Percentiles rank a stretch among this genome's conserved stretches.
Evolutionary conservation across 1,140 invertebrate genomes (phyloP).

Genomic region (Tetramorium parvispinum): DNA sequence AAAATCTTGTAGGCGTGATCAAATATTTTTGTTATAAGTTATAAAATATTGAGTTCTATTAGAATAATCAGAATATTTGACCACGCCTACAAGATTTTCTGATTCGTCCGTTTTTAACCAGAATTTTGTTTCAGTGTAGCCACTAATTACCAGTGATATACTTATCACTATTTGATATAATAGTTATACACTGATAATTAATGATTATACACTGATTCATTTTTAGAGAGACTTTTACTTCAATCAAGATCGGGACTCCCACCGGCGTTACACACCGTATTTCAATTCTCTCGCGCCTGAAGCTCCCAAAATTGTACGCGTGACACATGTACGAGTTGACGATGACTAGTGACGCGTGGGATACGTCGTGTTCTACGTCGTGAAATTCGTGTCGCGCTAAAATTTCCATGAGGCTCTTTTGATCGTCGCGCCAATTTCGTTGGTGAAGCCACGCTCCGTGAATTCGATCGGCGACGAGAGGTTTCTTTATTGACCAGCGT

Average conservation of each 20-base stretch:
- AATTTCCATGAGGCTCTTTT: background rate
- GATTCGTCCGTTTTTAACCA: too few species aligned
- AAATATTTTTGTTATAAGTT: too few species aligned
- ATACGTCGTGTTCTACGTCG: background rate
- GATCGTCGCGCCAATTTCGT: background rate
- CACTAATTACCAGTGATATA: too few species aligned
- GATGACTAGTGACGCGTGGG: constrained; percentile 2
- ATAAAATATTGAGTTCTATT: too few species aligned
- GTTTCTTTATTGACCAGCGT: background rate
- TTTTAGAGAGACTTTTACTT: too few species aligned
- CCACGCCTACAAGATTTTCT: too few species aligned
- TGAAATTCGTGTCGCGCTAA: background rate
- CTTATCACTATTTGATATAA: too few species aligned
- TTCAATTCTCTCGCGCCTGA: background rate
- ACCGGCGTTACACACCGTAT: background rate
- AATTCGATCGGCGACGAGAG: background rate
- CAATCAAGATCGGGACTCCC: background rate
- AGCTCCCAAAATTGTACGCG: constrained; percentile 9
- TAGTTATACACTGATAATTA: too few species aligned
- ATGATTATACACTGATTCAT: too few species aligned
- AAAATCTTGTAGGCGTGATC: too few species aligned
- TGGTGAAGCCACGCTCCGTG: background rate
- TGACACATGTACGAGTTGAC: background rate
- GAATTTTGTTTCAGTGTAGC: too few species aligned
- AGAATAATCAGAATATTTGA: too few species aligned